Base-by-base conservation (phyloP, 1,140 invertebrate genomes). In the Varroa destructor region DNA sequence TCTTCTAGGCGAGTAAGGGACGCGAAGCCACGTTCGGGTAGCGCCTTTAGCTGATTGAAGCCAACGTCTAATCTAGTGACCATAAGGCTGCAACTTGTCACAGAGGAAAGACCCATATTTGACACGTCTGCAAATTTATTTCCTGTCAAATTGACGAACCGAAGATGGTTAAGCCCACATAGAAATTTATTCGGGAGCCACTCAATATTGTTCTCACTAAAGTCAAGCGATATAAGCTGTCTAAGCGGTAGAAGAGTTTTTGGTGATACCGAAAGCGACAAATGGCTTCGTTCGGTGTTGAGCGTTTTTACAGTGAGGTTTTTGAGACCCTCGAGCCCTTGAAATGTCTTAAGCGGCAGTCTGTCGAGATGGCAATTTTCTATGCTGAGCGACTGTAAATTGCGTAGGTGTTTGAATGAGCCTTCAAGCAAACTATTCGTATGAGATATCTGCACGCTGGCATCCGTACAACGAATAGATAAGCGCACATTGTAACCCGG, bases 131-230 rank as follows among this genome's bases (percentile, higher is more conserved):
- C 14, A 74, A 91, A 82, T 78, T 87, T 86, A 80, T 92, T 92
- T 76, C 83, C 81, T 43, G 87, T 88, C 42, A 78, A 55, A 74
- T 78, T 77, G 5, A 77, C 70, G 25, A 72, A 58, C n/a, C 75
- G 71, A 6, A 78, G 61, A 43, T 74, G 76, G 3, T 71, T 56
- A 8, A 90, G 80, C 1, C 86, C 85, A 79, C 89, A 91, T 76
- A 92, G 86, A 4, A 89, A 80, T 55, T 87, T 85, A 8, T 82
- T 79, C 55, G 89, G 88, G 56, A 89, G 80, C 36, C 83, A 87
- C 86, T 87, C 88, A 57, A 91, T 86, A 77, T 89, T 89, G 80
- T 91, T 91, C 75, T 87, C 85, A 71, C 84, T 85, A 8, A 92
- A 80, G 80, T 91, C 85, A 73, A 91, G 81, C 73, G 83, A 81